phyloP scores from a whole-genome alignment of 2,113 vertebrate species.

The Gymnorhina tibicen region DNA sequence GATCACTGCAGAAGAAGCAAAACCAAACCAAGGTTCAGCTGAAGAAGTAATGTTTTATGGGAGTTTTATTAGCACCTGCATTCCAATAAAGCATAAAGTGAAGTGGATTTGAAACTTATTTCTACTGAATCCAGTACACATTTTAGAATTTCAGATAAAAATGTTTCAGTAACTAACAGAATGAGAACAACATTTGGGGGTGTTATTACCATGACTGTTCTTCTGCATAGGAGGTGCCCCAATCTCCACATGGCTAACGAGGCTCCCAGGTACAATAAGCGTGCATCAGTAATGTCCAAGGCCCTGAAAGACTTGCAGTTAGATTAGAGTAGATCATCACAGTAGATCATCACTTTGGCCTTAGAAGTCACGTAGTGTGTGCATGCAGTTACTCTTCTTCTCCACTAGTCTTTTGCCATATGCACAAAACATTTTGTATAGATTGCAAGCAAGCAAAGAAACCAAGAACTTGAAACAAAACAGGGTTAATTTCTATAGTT shows the following conservation, averaged over 20 bases:
- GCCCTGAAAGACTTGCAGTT: neutral
- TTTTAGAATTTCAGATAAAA: neutral
- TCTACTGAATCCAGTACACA: neutral
- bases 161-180: neutral
- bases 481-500: neutral
- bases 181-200: neutral
- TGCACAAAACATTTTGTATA: neutral
- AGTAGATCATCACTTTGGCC: neutral
- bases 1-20: neutral
- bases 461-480: neutral
- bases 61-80: neutral
- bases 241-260: neutral
- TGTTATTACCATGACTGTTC: neutral
- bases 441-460: neutral
- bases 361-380: neutral
- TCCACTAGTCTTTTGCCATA: neutral
- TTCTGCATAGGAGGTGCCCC: too few species aligned
- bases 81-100: neutral
- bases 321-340: neutral
- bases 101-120: neutral
- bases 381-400: neutral
- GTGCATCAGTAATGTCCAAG: neutral
- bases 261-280: neutral
- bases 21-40: neutral
- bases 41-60: neutral